Conservation (phyloP, 2,797 vertebrate species). For the Clarias laeviceps region DNA sequence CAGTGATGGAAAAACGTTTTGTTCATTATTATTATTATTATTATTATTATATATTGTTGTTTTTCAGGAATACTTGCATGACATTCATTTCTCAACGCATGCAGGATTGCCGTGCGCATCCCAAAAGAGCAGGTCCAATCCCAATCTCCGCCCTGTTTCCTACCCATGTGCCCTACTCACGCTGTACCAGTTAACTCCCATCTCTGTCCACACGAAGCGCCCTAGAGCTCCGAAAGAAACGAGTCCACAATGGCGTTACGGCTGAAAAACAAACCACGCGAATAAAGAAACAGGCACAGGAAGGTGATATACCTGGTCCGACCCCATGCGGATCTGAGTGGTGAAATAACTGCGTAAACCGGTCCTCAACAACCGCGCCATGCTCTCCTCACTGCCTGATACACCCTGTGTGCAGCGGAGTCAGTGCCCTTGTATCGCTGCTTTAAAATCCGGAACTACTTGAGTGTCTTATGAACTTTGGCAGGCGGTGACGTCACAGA, state of each 20-base stretch:
- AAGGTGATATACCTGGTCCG: constrained; percentile 74
- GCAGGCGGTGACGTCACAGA: not conserved
- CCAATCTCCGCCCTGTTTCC: not conserved
- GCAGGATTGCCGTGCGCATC: not conserved
- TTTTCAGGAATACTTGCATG: too few relatives aligned
- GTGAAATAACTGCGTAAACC: constrained; percentile 63
- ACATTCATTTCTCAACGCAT: too few relatives aligned
- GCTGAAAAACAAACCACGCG: not conserved
- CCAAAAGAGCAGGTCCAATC: not conserved
- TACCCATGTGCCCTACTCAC: not conserved
- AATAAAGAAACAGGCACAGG: not conserved
- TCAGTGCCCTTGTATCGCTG: constrained; percentile 19
- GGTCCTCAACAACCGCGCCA: constrained; percentile 68
- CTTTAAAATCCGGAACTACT: constrained; percentile 57
- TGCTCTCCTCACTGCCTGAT: constrained; percentile 34
- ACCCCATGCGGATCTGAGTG: constrained; percentile 71
- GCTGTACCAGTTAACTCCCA: too few relatives aligned
- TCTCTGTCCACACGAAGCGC: not conserved
- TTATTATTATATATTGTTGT: too few relatives aligned
- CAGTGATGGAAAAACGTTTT: not conserved
- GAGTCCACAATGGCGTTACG: not conserved
- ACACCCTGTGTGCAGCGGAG: accelerated
- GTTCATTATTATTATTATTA: too few relatives aligned
- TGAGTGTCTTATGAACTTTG: not conserved
- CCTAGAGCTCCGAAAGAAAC: not conserved